These are phyloP conservation scores for Isaurus tuberculatus DNA, from an alignment of 92 coral and sea anemone genomes.

Conservation along the genomic window DNA sequence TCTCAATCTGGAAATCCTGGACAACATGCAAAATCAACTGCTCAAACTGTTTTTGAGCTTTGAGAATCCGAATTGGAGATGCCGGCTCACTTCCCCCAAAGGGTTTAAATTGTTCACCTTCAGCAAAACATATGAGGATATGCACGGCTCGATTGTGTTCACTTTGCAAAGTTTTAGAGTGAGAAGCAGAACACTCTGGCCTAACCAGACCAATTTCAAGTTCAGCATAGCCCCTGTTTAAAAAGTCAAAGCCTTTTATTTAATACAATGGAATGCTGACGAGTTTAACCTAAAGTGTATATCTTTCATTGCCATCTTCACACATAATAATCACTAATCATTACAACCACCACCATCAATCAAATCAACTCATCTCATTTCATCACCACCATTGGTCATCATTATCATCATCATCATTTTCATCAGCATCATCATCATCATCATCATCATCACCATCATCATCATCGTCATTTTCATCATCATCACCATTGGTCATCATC, in stretches of 20 bases:
- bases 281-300: too few relatives aligned
- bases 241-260: neutral
- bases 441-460: too few relatives aligned
- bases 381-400: too few relatives aligned
- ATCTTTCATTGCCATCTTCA: too few relatives aligned
- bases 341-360: too few relatives aligned
- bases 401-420: too few relatives aligned
- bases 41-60: slow-evolving; percentile 59
- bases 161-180: neutral
- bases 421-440: too few relatives aligned
- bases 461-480: neutral
- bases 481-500: neutral
- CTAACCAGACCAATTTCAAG: slow-evolving; percentile 32
- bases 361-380: too few relatives aligned
- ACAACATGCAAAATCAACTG: slow-evolving; percentile 46
- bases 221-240: slow-evolving; percentile 31
- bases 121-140: slow-evolving; percentile 66
- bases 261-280: too few relatives aligned
- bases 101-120: slow-evolving; percentile 65
- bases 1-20: slow-evolving; percentile 3
- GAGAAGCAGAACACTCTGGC: slow-evolving; percentile 12
- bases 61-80: slow-evolving; percentile 69
- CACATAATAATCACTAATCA: too few relatives aligned
- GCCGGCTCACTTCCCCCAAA: neutral
- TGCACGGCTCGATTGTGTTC: slow-evolving; percentile 59